phyloP scores from a whole-genome alignment of 2,797 vertebrate species.

The Danio aesculapii region DNA sequence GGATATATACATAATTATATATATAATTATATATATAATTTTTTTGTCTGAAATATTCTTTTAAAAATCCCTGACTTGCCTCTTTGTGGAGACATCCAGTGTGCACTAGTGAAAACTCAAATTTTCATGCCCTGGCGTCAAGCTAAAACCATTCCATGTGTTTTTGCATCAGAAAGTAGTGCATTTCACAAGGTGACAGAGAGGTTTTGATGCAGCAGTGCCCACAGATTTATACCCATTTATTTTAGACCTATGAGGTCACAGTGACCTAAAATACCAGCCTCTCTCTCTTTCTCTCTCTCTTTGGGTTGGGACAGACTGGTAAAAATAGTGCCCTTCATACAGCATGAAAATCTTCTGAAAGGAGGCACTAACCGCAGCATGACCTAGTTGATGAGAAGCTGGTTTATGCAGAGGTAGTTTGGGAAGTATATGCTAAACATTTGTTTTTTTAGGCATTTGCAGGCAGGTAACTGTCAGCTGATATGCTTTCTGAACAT shows the following conservation, averaged over 20 bases:
- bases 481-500: too few relatives aligned
- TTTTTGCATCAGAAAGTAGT: slow-evolving; percentile 32
- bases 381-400: slow-evolving; percentile 75
- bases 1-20: too few relatives aligned
- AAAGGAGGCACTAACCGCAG: slow-evolving; percentile 65
- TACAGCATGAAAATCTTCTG: slow-evolving; percentile 52
- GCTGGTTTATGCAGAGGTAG: slow-evolving; percentile 59
- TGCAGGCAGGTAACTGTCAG: neutral
- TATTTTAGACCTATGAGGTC: slow-evolving; percentile 45
- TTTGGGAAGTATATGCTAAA: neutral
- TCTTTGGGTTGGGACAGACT: slow-evolving; percentile 61
- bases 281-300: slow-evolving; percentile 1
- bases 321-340: slow-evolving; percentile 52
- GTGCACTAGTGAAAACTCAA: neutral
- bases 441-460: slow-evolving; percentile 39
- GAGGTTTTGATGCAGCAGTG: slow-evolving; percentile 40
- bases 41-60: too few relatives aligned
- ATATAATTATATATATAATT: too few relatives aligned
- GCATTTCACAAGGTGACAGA: slow-evolving; percentile 40
- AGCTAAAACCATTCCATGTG: slow-evolving; percentile 13
- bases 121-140: slow-evolving; percentile 21
- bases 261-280: slow-evolving; percentile 51
- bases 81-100: neutral
- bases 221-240: slow-evolving; percentile 11
- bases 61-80: neutral